Base-by-base conservation (phyloP, 2,113 vertebrate genomes). In the Myiozetetes cayanensis region DNA sequence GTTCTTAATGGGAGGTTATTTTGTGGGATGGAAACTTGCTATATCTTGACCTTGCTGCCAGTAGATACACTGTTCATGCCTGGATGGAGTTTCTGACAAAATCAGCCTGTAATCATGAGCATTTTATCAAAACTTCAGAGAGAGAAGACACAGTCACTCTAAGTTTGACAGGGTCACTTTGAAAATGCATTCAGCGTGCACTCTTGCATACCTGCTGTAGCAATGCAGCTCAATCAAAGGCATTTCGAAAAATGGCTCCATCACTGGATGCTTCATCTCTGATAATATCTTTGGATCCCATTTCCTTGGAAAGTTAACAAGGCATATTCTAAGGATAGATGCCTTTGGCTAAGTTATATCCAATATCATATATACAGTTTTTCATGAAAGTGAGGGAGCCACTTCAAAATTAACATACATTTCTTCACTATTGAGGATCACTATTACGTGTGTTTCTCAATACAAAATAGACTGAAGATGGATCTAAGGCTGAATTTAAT, bases 31-130 rank as follows among this genome's bases (percentile, higher is more conserved):
- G 91, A 95, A 79, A 74, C 70, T 93, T 93, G 55, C 37, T 89
- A 14, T 87, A 94, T 79, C 37, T 2, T 93, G 91, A 97, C 95
- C 92, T 96, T 96, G 95, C 92, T 96, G 91, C 52, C 50, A 93
- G 91, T 85, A 70, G 85, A 71, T 53, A 88, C 75, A 50, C 56
- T 79, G 83, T 95, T 96, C 95, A 97, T 97, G 97, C 86, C 95
- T 96, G 87, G 97, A 85, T 96, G 77, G 73, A 43, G 84, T 91
- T 97, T 96, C 92, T 95, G 97, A 97, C 87, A 97, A 96, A 96
- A 96, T 94, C 95, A 93, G 89, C 85, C 39, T 63, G 92, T 93
- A 92, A 96, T 97, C 97, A 96, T 43, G 88, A 97, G 96, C 74
- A 76, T 96, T 97, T 96, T 89, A 90, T 96, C 91, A 94, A 96